phyloP scores from a whole-genome alignment of 2,113 vertebrate genomes.

The Pseudorasbora parva region DNA sequence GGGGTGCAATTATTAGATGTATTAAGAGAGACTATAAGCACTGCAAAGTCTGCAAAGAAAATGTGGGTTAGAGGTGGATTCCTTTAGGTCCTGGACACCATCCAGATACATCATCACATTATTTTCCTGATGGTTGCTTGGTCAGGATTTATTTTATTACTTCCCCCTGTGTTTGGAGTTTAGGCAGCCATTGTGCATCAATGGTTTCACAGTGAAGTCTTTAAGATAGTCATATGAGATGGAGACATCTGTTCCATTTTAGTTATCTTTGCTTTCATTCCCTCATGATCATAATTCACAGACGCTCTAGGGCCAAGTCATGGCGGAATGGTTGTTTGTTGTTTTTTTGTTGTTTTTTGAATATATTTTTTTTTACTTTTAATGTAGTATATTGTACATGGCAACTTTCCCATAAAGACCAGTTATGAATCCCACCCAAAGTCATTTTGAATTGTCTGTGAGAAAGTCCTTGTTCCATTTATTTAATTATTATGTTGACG shows the following conservation, averaged over 20 bases:
- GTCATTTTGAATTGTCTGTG: not conserved
- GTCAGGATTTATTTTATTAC: slow-evolving; percentile 29
- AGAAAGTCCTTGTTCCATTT: not conserved
- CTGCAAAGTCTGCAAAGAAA: not conserved
- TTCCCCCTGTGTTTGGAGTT: not conserved
- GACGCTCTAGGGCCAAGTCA: not conserved
- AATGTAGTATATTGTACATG: not conserved
- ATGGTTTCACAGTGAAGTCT: slow-evolving; percentile 1
- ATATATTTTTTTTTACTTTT: not conserved
- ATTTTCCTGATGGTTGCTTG: slow-evolving; percentile 36
- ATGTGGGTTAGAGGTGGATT: not conserved
- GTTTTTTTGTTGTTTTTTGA: not conserved
- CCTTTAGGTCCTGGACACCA: slow-evolving; percentile 22
- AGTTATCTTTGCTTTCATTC: slow-evolving; percentile 4
- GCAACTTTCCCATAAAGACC: not conserved
- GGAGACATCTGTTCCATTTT: not conserved
- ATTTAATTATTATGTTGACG: slow-evolving; percentile 26
- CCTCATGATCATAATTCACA: not conserved
- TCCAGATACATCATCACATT: slow-evolving; percentile 42
- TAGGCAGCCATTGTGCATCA: not conserved
- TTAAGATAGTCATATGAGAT: not conserved
- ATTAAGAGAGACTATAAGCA: slow-evolving; percentile 29
- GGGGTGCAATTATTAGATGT: slow-evolving; percentile 47
- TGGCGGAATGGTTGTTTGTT: not conserved
- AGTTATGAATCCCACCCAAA: slow-evolving; percentile 14